Conservation (phyloP, 1,140 invertebrate genomes). For the Trypoxylus dichotomus region DNA sequence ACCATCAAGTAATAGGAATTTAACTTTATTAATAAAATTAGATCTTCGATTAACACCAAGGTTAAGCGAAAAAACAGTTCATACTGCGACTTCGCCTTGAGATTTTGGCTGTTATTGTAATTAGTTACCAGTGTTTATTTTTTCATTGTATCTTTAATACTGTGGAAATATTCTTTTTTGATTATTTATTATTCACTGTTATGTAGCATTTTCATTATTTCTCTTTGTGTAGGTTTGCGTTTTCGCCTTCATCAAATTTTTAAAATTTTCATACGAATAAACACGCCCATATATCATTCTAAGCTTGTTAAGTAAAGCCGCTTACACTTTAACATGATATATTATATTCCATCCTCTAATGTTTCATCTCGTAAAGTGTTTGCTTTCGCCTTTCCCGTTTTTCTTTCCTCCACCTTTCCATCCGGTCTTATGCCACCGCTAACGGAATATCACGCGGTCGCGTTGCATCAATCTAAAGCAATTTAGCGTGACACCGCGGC, state of each 20-base stretch:
- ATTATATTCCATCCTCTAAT: neutral
- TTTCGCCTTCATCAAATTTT: neutral
- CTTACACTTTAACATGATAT: constrained; percentile 8
- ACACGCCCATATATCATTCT: neutral
- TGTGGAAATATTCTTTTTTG: too few species aligned
- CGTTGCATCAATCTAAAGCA: neutral
- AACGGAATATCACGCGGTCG: neutral
- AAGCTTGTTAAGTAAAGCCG: constrained; percentile 12
- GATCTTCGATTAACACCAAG: too few species aligned
- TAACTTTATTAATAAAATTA: too few species aligned
- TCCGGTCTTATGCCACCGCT: neutral
- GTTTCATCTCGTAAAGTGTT: constrained; percentile 14
- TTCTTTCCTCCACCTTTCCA: neutral
- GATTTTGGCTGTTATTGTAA: too few species aligned
- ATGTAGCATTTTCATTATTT: neutral
- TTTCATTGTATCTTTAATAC: too few species aligned
- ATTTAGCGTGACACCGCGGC: neutral
- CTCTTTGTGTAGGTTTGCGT: neutral
- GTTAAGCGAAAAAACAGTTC: too few species aligned
- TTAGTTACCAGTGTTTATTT: too few species aligned
- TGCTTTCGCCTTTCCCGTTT: neutral
- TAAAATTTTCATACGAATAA: neutral
- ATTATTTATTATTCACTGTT: too few species aligned
- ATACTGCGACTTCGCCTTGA: too few species aligned
- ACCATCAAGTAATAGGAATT: too few species aligned